Percentiles rank a stretch among this genome's conserved stretches.
Evolutionary conservation across 2,888 invertebrate species (phyloP).

Genomic region (Galerucella nymphaeae): DNA sequence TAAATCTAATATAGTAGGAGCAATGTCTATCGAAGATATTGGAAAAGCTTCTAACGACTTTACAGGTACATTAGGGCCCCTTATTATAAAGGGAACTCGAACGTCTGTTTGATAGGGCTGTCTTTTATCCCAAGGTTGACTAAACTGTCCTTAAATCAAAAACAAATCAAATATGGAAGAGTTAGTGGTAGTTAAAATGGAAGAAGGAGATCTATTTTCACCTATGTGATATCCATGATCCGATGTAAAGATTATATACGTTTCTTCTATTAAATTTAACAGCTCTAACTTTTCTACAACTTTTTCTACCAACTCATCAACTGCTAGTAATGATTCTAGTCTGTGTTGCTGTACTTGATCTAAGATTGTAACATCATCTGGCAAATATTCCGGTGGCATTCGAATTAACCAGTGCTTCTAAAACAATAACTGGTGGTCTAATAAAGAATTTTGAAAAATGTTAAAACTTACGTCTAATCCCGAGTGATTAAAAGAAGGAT

Average conservation of each 20-base stretch:
- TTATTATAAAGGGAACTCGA: constrained; percentile 82
- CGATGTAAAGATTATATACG: constrained; percentile 86
- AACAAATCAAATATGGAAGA: background rate
- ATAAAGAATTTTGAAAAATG: background rate
- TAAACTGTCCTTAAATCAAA: constrained; percentile 79
- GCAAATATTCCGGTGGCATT: constrained; percentile 76
- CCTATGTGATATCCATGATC: constrained; percentile 94
- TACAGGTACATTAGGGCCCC: constrained; percentile 77
- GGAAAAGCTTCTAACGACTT: constrained; percentile 66
- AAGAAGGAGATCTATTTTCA: constrained; percentile 56
- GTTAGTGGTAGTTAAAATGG: too few relatives aligned
- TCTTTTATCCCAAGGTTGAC: constrained; percentile 88
- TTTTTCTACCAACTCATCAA: constrained; percentile 84
- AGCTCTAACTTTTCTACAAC: constrained; percentile 71
- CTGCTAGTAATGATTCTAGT: constrained; percentile 84
- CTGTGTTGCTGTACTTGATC: constrained; percentile 79
- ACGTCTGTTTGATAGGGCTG: constrained; percentile 93
- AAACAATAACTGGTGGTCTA: constrained; percentile 59
- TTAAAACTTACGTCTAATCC: constrained; percentile 59
- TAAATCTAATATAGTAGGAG: constrained; percentile 83
- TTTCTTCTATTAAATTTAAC: constrained; percentile 72
- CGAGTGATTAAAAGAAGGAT: constrained; percentile 75
- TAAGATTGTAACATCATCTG: constrained; percentile 70
- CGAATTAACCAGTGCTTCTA: constrained; percentile 89
- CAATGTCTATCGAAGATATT: constrained; percentile 83